phyloP scores from a whole-genome alignment of 2,888 invertebrate species.

The Bhutanitis thaidina region DNA sequence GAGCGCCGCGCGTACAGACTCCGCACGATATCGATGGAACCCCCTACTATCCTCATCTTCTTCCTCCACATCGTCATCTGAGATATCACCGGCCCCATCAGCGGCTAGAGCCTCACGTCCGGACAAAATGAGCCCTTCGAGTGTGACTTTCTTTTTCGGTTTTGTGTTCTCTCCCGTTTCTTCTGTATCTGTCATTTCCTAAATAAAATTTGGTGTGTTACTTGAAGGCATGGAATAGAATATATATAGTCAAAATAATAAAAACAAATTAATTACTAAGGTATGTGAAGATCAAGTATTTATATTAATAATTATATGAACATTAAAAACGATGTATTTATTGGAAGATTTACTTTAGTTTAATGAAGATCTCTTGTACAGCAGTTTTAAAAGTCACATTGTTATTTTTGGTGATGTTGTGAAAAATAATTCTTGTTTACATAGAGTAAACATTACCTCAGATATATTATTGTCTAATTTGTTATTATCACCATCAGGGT shows the following conservation, averaged over 20 bases:
- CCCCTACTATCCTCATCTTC: constrained; percentile 62
- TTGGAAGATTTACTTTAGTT: no score
- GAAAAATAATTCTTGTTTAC: constrained; percentile 1
- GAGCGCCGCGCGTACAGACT: constrained; percentile 88
- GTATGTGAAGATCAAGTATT: no score
- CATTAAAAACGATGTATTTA: not conserved
- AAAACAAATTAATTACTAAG: no score
- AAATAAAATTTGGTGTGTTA: constrained; percentile 7
- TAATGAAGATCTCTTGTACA: not conserved
- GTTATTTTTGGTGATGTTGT: not conserved
- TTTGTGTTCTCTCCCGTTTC: constrained; percentile 38
- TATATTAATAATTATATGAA: no score
- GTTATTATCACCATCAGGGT: constrained; percentile 60
- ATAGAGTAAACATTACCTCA: constrained; percentile 53
- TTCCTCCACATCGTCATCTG: constrained; percentile 78
- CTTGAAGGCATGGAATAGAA: no score
- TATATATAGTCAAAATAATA: no score
- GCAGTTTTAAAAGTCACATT: not conserved
- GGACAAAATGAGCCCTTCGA: constrained; percentile 83
- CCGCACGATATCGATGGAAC: constrained; percentile 76
- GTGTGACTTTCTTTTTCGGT: constrained; percentile 60
- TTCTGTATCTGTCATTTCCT: constrained; percentile 43
- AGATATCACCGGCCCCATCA: constrained; percentile 83
- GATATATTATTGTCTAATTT: constrained; percentile 58
- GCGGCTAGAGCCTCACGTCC: constrained; percentile 92